Evolutionary conservation across 2,888 invertebrate species (phyloP), one percentile per base, ranked within the genome.

Genomic region (Prosapia bicincta): DNA sequence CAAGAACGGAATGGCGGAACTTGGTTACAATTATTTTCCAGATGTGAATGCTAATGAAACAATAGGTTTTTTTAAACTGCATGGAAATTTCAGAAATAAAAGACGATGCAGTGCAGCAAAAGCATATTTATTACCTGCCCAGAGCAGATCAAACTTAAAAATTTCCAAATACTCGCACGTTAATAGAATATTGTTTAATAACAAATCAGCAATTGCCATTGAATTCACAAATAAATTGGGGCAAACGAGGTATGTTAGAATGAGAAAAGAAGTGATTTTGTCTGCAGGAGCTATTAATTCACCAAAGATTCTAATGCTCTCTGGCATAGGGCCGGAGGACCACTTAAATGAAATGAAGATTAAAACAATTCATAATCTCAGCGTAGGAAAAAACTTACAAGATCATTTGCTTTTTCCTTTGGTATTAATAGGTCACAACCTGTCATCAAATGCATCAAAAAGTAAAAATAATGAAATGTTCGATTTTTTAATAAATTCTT

Each of bases 281-380:
- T 90, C 92, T 15, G 93, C 91, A 0, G 95, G 95, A 0, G 89
- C 93, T 0, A 90, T 95, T 74, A 93, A 92, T 80, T 90, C 92
- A 0, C 94, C 96, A 0, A 95, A 96, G 82, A 83, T 96, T 7
- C 87, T 96, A 5, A 92, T 95, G 93, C 83, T 94, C n/a, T 93
- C 92, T 0, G 94, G 93, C 0, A 84, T 93, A 9, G 91, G 91
- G 1, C 91, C 90, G 0, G 85, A 85, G 24, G 84, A 88, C 71
- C 89, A 91, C 79, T 85, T 91, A 5, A 83, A 84, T 54, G 84
- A 86, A 75, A 82, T 86, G 30, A 86, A 87, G 20, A 89, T 90
- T 43, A 85, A 86, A 0, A 86, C 89, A 0, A 82, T 92, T 32
- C 85, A 86, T 66, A 87, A 91, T 82, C 83, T 91, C 38, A 79